A percentile compares a stretch with the other conserved stretches of the same genome.
Conservation (phyloP, 64 coral and sea anemone species). For the Exaiptasia diaphana region DNA sequence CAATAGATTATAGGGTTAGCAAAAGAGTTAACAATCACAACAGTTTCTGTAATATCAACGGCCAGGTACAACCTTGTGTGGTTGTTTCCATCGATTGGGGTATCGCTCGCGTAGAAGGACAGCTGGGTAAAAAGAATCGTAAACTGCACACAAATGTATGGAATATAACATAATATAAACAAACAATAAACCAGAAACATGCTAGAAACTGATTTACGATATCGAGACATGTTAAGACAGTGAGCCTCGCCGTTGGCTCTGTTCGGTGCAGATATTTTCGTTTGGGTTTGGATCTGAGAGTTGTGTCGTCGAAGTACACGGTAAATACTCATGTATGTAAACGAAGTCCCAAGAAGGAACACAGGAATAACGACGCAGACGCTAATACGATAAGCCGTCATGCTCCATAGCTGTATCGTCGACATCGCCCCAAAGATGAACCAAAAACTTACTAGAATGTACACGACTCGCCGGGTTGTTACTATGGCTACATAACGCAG, state of each 20-base stretch:
- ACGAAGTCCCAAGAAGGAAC: background rate
- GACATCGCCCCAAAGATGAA: background rate
- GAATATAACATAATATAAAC: constrained; percentile 1
- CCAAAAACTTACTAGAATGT: constrained; percentile 6
- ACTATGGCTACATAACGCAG: background rate
- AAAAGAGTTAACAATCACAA: constrained; percentile 4
- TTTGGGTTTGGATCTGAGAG: constrained; percentile 8
- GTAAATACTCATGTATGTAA: constrained; percentile 31
- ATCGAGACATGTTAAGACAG: constrained; percentile 4
- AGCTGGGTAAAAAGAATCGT: background rate
- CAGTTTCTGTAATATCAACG: background rate
- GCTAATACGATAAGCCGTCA: background rate
- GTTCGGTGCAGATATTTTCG: background rate
- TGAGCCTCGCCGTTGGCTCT: background rate
- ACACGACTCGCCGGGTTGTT: background rate
- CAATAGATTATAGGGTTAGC: constrained; percentile 18
- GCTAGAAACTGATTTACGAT: background rate
- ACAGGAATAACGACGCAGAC: background rate
- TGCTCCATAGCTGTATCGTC: constrained; percentile 11
- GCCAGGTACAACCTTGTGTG: background rate
- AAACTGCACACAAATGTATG: background rate
- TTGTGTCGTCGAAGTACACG: constrained; percentile 30
- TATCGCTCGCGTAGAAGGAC: no score
- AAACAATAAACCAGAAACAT: constrained; percentile 17
- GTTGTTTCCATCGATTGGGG: background rate